phyloP scores from a whole-genome alignment of 2,888 invertebrate genomes.

The Cosmia pyralina region DNA sequence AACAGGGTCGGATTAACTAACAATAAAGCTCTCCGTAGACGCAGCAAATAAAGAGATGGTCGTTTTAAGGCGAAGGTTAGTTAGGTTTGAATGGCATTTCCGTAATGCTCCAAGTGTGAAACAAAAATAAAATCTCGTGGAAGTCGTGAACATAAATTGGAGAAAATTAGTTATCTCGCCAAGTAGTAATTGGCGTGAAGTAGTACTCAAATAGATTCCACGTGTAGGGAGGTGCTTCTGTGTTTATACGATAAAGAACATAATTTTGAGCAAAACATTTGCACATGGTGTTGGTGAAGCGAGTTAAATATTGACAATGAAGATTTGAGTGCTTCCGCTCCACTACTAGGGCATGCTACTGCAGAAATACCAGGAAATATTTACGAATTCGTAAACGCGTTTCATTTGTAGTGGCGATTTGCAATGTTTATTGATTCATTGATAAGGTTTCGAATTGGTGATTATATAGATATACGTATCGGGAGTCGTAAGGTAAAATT shows the following conservation, averaged over 20 bases:
- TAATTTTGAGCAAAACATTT: slow-evolving; percentile 42
- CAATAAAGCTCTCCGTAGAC: slow-evolving; percentile 36
- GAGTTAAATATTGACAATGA: slow-evolving; percentile 39
- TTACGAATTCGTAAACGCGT: background rate
- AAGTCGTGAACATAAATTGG: slow-evolving; percentile 5
- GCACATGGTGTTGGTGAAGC: slow-evolving; percentile 20
- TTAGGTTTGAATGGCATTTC: slow-evolving; percentile 6
- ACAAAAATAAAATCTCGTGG: slow-evolving; percentile 4
- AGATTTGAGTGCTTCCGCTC: slow-evolving; percentile 45
- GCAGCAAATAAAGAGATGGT: slow-evolving; percentile 39
- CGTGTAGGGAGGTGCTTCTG: slow-evolving; percentile 24
- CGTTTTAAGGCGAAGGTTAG: slow-evolving; percentile 28
- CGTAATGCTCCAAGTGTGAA: background rate
- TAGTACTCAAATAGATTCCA: slow-evolving; percentile 47
- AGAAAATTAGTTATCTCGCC: slow-evolving; percentile 29
- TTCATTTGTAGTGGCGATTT: background rate
- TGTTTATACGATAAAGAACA: slow-evolving; percentile 52
- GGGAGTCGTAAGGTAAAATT: background rate
- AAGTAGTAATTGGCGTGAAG: slow-evolving; percentile 22
- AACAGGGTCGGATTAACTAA: slow-evolving; percentile 51
- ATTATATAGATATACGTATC: background rate
- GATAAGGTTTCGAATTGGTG: background rate
- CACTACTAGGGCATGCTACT: background rate
- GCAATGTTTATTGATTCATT: background rate
- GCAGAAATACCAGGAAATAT: slow-evolving; percentile 14